phyloP scores from a whole-genome alignment of 30 jellyfish, hydroid and myxozoan species.

The Aurelia aurita region DNA sequence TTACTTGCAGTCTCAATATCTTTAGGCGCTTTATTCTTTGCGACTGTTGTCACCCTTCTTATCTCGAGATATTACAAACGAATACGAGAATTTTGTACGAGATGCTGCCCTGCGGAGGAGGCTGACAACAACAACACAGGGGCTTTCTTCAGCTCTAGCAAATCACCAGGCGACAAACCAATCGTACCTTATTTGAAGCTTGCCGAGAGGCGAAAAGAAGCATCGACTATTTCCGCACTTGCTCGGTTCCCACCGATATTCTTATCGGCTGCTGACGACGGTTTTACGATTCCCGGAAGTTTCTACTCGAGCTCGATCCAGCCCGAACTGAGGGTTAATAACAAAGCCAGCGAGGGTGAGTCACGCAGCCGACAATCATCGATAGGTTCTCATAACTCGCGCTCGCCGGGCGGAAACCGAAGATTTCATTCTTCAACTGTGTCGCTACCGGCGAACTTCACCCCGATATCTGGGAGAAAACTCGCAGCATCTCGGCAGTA shows the following conservation, averaged over 20 bases:
- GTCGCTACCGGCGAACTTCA: slow-evolving; percentile 56
- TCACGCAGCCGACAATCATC: slow-evolving; percentile 20
- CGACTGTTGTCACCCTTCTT: slow-evolving; percentile 61
- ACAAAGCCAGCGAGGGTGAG: not conserved
- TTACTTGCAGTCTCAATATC: slow-evolving; percentile 54
- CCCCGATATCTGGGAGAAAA: slow-evolving; percentile 25
- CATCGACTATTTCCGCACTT: not conserved
- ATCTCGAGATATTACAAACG: slow-evolving; percentile 55
- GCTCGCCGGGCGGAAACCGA: not conserved
- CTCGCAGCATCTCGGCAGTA: not conserved
- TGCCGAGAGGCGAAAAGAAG: slow-evolving; percentile 43
- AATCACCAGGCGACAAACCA: slow-evolving; percentile 1
- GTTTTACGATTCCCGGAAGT: slow-evolving; percentile 56
- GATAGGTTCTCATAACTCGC: slow-evolving; percentile 15
- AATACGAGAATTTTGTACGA: slow-evolving; percentile 38
- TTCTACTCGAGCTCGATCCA: slow-evolving; percentile 46
- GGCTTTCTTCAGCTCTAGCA: not conserved
- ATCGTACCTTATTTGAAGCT: slow-evolving; percentile 25
- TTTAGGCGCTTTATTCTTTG: slow-evolving; percentile 55
- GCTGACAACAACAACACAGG: slow-evolving; percentile 9
- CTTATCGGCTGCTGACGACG: slow-evolving; percentile 31
- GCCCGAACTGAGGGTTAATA: slow-evolving; percentile 40
- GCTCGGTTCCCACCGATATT: slow-evolving; percentile 32
- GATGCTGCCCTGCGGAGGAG: slow-evolving; percentile 39
- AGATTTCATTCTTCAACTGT: slow-evolving; percentile 1